A percentile compares a stretch with the other conserved stretches of the same genome.
Conservation (phyloP, 2,888 invertebrate genomes). For the Tubiluchus corallicola region DNA sequence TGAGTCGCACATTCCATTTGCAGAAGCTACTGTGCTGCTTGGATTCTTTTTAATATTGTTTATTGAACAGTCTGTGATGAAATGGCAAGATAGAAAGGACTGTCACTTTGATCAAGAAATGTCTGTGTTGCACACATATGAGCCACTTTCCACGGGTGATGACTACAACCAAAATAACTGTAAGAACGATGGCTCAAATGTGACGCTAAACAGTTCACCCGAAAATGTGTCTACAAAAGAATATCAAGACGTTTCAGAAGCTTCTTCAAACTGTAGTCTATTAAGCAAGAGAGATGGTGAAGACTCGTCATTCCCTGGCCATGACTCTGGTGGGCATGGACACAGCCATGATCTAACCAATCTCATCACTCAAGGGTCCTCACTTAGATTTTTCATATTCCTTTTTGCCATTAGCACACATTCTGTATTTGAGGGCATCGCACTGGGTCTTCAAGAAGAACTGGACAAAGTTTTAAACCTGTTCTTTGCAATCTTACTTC, state of each 20-base stretch:
- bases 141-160: too few species aligned
- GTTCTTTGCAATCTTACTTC: slow-evolving; percentile 24
- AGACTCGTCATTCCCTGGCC: too few species aligned
- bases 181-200: too few species aligned
- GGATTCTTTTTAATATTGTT: slow-evolving; percentile 25
- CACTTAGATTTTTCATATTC: slow-evolving; percentile 20
- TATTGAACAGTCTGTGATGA: slow-evolving; percentile 20
- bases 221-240: too few species aligned
- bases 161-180: too few species aligned
- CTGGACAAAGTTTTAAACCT: slow-evolving; percentile 18
- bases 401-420: slow-evolving; percentile 24
- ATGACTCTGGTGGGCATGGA: not conserved
- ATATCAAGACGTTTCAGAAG: too few species aligned
- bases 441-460: slow-evolving; percentile 25
- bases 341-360: slow-evolving; percentile 12
- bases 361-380: slow-evolving; percentile 10
- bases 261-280: too few species aligned
- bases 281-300: too few species aligned
- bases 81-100: too few species aligned
- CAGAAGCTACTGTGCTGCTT: slow-evolving; percentile 20
- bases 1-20: slow-evolving; percentile 18
- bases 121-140: too few species aligned
- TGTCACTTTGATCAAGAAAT: too few species aligned
- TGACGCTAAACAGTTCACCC: too few species aligned
- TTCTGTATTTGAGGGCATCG: slow-evolving; percentile 27